Conservation (phyloP, 2,888 invertebrate species). For the Hydriomena furcata region DNA sequence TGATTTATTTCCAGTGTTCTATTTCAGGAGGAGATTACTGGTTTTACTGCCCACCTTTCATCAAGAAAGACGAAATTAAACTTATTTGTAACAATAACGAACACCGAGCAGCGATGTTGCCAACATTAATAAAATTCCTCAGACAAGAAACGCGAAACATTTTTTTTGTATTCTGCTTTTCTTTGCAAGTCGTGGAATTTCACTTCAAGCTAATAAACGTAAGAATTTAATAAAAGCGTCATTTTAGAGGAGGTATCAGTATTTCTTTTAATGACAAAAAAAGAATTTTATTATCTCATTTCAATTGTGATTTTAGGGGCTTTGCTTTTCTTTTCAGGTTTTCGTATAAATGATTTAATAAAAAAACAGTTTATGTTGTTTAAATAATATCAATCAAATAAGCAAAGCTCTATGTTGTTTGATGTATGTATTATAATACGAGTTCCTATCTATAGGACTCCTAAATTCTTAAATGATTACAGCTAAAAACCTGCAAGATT, state of each 20-base stretch:
- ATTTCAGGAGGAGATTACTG: constrained; percentile 3
- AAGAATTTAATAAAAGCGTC: constrained; percentile 79
- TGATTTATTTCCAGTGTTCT: constrained; percentile 7
- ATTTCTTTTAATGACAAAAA: constrained; percentile 43
- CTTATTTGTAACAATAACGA: constrained; percentile 58
- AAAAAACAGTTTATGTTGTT: no score
- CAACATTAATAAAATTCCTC: constrained; percentile 75
- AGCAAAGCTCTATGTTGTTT: no score
- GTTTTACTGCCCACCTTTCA: constrained; percentile 27
- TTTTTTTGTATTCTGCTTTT: constrained; percentile 58
- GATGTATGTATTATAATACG: no score
- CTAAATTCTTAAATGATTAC: no score
- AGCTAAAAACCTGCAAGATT: background rate
- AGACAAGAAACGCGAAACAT: constrained; percentile 69
- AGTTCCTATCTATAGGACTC: no score
- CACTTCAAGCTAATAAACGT: constrained; percentile 69
- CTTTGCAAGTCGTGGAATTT: constrained; percentile 62
- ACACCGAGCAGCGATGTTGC: constrained; percentile 57
- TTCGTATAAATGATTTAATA: no score
- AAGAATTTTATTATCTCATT: constrained; percentile 24
- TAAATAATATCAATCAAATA: no score
- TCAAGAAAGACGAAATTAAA: constrained; percentile 38
- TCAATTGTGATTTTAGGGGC: constrained; percentile 8
- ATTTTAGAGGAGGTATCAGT: constrained; percentile 56
- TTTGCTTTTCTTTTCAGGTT: no score